Evolutionary conservation across 2,888 invertebrate genomes (phyloP).

Genomic region (Creontiades dilutus): DNA sequence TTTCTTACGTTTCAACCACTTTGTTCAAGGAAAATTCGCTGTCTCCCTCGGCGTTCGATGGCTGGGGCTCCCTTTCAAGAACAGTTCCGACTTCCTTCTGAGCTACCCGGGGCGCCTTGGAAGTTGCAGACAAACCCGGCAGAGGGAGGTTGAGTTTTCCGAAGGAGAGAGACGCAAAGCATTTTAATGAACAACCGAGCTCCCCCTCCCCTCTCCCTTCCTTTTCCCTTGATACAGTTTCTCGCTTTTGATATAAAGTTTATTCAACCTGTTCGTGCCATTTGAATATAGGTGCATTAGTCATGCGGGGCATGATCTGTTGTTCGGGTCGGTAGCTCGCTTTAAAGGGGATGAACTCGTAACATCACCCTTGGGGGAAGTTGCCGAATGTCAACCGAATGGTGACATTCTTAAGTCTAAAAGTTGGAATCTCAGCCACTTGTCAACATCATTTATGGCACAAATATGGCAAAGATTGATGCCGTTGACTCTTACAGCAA

Average conservation of each 20-base stretch:
- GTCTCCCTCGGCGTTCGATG: constrained; percentile 11
- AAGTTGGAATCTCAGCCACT: too few relatives aligned
- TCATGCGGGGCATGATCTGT: not conserved
- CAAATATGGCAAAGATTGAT: too few relatives aligned
- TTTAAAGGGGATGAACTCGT: not conserved
- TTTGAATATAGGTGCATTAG: not conserved
- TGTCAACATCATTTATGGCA: too few relatives aligned
- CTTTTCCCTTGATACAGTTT: constrained; percentile 6
- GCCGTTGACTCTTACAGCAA: too few relatives aligned
- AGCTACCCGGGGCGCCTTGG: not conserved
- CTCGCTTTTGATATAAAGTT: constrained; percentile 29
- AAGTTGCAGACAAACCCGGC: constrained; percentile 1
- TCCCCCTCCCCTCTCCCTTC: not conserved
- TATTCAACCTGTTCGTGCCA: not conserved
- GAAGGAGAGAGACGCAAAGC: constrained; percentile 41
- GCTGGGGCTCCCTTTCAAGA: not conserved
- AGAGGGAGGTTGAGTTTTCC: not conserved
- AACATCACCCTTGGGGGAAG: not conserved
- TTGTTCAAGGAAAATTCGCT: constrained; percentile 11
- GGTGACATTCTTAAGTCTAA: too few relatives aligned
- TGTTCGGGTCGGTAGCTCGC: not conserved
- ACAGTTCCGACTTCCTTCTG: constrained; percentile 32
- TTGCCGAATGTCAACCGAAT: too few relatives aligned
- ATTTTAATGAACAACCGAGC: constrained; percentile 42
- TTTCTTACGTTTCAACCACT: constrained; percentile 44